These are phyloP conservation scores for Theristus sp. DNA, from an alignment of 2,888 invertebrate genomes.

Conservation along the genomic window DNA sequence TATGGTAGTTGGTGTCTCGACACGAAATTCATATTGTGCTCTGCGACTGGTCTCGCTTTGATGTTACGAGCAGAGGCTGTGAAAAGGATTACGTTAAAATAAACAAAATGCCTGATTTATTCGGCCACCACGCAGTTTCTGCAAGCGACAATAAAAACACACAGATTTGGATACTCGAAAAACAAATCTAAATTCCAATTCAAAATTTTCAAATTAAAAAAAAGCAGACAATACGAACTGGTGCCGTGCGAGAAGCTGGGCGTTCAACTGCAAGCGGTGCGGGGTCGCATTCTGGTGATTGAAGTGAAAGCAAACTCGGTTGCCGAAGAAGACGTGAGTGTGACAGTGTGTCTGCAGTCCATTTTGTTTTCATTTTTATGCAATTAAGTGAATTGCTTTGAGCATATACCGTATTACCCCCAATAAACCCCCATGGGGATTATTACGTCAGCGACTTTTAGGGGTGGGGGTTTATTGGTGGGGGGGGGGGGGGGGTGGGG, in stretches of 20 bases:
- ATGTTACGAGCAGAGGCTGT: too few relatives aligned
- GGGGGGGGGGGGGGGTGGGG: too few relatives aligned
- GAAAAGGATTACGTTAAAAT: neutral
- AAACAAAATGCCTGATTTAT: too few relatives aligned
- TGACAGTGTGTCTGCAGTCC: conserved; percentile 1
- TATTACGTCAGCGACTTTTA: too few relatives aligned
- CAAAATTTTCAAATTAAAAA: neutral
- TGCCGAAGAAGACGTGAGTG: conserved; percentile 45
- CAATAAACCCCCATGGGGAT: too few relatives aligned
- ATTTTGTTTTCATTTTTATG: neutral
- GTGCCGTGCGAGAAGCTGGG: conserved; percentile 47
- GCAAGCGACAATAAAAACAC: neutral
- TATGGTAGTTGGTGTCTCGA: neutral
- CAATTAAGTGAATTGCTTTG: too few relatives aligned
- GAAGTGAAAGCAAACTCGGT: conserved; percentile 43
- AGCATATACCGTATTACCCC: too few relatives aligned
- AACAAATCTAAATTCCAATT: neutral
- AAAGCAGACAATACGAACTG: conserved; percentile 39
- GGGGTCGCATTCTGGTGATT: conserved; percentile 43
- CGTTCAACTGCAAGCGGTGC: conserved; percentile 42
- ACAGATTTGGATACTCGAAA: neutral
- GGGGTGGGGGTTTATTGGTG: too few relatives aligned
- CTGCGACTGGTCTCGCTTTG: too few relatives aligned
- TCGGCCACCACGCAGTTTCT: too few relatives aligned
- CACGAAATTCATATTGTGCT: too few relatives aligned